Base-by-base conservation (phyloP, 2,797 vertebrate genomes). In the Melanotaenia nigrans region DNA sequence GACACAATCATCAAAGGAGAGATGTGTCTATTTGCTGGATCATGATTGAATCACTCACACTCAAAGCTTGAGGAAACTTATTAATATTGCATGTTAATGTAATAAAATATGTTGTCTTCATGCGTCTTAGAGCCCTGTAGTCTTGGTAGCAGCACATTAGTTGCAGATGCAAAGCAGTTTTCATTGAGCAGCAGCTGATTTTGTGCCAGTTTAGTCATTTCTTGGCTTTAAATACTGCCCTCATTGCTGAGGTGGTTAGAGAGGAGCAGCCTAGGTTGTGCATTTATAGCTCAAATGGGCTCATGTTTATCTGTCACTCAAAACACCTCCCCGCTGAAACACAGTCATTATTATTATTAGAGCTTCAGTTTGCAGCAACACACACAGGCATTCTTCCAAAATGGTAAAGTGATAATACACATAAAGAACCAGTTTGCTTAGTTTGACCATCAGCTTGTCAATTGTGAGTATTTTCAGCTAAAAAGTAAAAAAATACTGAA, bases 21-120 rank as follows among this genome's bases (percentile, higher is more conserved):
- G 54, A 57, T 58, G 65, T 65, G 71, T 75, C 73, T 80, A 25
- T 86, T 65, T 81, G 71, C 71, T 79, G 75, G 83, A 85, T 77
- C 69, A 42, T 59, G 68, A 67, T 59, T 53, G 36, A 87, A 65
- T 78, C 59, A 59, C 40, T 55, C 36, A 58, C 66, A 65, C 64
- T 71, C 28, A 62, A 40, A 75, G 53, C 62, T 60, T 49, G 6
- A 35, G 38, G n/a, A n/a, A 75, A 77, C 18, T 0, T 22, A 63
- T 83, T 40, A 78, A 87, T 82, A 65, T 30, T 80, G 28, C 33
- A 82, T 81, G 68, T 61, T 1, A 0, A 5, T 59, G 70, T 71
- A 81, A 84, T 55, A n/a, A 61, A 70, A 78, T 73, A 71, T 42
- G 47, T 62, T 53, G 32, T 64, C 40, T 60, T 72, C 55, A 9